Percentiles rank a stretch among this genome's conserved stretches.
phyloP scores from a whole-genome alignment of 1,140 invertebrate genomes.

The Penaeus chinensis region DNA sequence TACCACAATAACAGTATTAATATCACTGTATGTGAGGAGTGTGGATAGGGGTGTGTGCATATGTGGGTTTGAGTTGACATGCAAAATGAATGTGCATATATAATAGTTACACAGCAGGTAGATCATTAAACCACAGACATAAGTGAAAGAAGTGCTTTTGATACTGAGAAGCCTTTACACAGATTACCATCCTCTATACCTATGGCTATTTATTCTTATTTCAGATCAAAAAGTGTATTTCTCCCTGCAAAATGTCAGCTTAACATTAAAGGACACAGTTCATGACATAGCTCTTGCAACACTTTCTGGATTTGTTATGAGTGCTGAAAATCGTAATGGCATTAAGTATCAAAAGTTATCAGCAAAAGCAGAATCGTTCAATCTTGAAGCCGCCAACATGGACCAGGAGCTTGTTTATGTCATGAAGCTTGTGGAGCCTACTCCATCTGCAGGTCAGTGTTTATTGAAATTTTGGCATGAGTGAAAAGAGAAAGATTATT shows the following conservation, averaged over 20 bases:
- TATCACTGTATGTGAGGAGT: no score
- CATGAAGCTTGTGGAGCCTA: conserved; percentile 74
- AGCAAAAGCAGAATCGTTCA: conserved; percentile 80
- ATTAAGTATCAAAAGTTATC: conserved; percentile 80
- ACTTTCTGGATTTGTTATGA: conserved; percentile 79
- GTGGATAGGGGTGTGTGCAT: no score
- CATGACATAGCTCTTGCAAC: conserved; percentile 81
- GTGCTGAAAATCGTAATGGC: conserved; percentile 79
- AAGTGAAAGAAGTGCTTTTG: no score
- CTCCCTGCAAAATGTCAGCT: conserved; percentile 79
- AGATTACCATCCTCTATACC: background rate
- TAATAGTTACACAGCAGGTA: no score
- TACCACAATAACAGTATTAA: no score
- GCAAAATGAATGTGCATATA: no score
- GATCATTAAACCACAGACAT: no score
- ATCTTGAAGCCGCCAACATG: conserved; percentile 80
- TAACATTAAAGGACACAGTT: conserved; percentile 78
- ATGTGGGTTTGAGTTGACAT: no score
- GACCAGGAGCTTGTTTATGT: conserved; percentile 82
- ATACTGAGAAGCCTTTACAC: background rate
- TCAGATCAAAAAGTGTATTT: conserved; percentile 84
- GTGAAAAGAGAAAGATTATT: background rate
- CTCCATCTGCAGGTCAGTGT: conserved; percentile 74
- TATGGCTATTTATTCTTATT: conserved; percentile 66
- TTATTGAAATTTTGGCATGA: background rate